Base-by-base conservation (phyloP, 2,113 vertebrate genomes). In the Mungos mungo region DNA sequence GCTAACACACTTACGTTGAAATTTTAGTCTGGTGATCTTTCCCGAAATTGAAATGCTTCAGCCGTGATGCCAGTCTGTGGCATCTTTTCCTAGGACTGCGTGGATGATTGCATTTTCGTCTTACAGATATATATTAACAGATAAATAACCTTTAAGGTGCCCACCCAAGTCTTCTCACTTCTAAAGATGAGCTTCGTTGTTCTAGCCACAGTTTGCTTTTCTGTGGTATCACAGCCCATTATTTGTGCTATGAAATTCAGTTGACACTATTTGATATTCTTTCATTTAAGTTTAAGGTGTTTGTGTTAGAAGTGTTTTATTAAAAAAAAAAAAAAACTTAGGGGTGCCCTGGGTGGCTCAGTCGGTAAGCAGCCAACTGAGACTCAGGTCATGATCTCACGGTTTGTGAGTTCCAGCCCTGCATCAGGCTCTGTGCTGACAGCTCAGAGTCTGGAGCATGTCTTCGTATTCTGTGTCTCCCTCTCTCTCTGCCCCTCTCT, bases 291-390 rank as follows among this genome's bases (percentile, higher is more conserved):
- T 83, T 79, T 83, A 96, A 57, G 10, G 16, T 92, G 38, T 77
- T 88, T 84, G 66, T 92, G 25, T 96, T 74, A 93, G 57, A 47
- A 79, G 77, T 82, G 72, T 41, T 88, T 96, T 83, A 21, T 87
- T 3, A 27, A 87, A 88, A 47, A 38, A 29, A 76, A 74, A 47
- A 83, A 47, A 45, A 45, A 45, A 45, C 45, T 45, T 45, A 47
- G 45, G 45, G 45, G 45, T 9, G 10, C 45, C 45, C 45, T 47
- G 45, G 45, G 45, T 47, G 45, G 45, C 45, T 47, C 45, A 47
- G 45, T 47, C 10, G 45, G 45, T 47, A 47, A 47, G 45, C 45
- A 47, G 7, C 45, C 45, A 9, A 47, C 45, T 47, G 1, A 1
- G 45, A 9, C 45, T 47, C 45, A 47, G 45, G 45, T 47, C 45